Base-by-base conservation (phyloP, 37 sponge, comb jelly and placozoan species). In the Ianthella basta region DNA sequence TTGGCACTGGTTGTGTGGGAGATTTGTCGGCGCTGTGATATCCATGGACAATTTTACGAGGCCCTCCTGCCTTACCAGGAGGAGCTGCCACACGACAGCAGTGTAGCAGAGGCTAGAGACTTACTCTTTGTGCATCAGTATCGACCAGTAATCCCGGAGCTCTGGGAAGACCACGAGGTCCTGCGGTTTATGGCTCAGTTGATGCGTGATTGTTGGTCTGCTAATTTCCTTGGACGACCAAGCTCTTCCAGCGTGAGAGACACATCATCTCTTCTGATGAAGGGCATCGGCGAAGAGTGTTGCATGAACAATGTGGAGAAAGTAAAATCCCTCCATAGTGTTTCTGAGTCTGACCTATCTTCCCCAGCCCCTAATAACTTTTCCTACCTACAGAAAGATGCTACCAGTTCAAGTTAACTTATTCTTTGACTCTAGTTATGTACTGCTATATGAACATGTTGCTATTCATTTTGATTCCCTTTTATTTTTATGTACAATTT, bases 1-100 rank as follows among this genome's bases (percentile, higher is more conserved):
- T 56, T 80, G 25, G 92, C 83, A 20, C 82, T 91, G 38, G 86
- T 91, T 55, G 35, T 91, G 55, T 91, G 92, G 92, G 92, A 91
- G 72, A 81, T 85, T 23, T 81, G 88, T 21, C 60, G 83, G 32
- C 40, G 92, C 29, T 88, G 92, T 55, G 24, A 18, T 0, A 56
- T 91, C 10, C 74, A 80, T 67, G 92, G 92, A 77, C 44, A 56
- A 15, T 84, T 56, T 55, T 41, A 59, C 39, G 75, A 80, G 33
- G 73, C 80, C 0, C 35, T 66, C 35, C 54, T 91, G 3, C 92
- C 92, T 21, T 91, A 85, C 60, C 30, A 82, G 10, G 81, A 72
- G 20, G 67, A 70, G 67, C 27, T 85, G 0, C 36, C 80, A 16
- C 32, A 15, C 34, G 80, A 72, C 80, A 54, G 83, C n/a, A 82